Conservation (phyloP, 2,113 vertebrate genomes). For the Hystrix cristata region DNA sequence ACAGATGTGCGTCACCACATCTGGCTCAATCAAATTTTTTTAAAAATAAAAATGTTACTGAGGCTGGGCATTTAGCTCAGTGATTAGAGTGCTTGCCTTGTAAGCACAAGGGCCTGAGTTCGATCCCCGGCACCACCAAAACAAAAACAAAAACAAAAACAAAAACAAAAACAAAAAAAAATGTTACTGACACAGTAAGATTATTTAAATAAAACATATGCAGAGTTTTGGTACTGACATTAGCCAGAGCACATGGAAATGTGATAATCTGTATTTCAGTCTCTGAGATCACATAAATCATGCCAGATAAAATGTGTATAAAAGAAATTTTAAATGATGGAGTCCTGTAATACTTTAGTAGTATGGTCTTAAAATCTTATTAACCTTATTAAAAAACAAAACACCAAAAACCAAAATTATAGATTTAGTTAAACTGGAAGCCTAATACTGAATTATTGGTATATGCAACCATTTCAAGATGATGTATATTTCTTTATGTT, state of each 20-base stretch:
- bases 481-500: not conserved
- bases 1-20: not conserved
- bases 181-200: not conserved
- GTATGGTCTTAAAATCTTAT: slow-evolving; percentile 23
- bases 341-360: not conserved
- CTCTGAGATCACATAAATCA: not conserved
- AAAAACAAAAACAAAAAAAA: not conserved
- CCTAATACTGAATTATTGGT: not conserved
- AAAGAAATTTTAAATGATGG: not conserved
- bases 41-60: not conserved
- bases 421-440: slow-evolving; percentile 7
- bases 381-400: not conserved
- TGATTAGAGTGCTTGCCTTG: too few relatives aligned
- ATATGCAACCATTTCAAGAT: not conserved
- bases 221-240: not conserved
- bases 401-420: not conserved
- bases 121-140: too few relatives aligned
- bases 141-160: too few relatives aligned
- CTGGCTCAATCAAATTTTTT: not conserved
- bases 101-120: too few relatives aligned
- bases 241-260: not conserved
- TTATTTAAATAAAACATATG: not conserved
- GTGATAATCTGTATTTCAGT: not conserved
- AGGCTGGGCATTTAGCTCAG: not conserved
- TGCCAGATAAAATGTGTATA: slow-evolving; percentile 9